Conservation (phyloP, 2,797 vertebrate species). For the Staurois parvus region DNA sequence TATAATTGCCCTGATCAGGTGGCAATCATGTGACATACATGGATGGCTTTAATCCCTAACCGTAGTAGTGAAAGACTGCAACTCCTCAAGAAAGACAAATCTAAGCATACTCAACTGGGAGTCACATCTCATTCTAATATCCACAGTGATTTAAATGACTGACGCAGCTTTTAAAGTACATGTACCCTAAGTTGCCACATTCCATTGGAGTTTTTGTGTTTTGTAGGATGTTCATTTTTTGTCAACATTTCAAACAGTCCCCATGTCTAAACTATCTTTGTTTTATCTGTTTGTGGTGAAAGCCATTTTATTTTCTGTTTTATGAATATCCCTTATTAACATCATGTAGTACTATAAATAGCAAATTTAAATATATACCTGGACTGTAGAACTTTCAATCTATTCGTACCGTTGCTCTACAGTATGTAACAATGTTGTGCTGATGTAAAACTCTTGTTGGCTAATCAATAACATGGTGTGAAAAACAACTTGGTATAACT, state of each 20-base stretch:
- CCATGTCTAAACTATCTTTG: conserved; percentile 67
- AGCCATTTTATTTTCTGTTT: conserved; percentile 7
- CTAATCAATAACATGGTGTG: too few relatives aligned
- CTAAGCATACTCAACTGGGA: too few relatives aligned
- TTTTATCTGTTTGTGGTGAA: conserved; percentile 68
- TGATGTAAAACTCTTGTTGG: too few relatives aligned
- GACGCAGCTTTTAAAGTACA: conserved; percentile 63
- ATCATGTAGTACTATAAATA: background rate
- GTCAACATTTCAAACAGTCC: conserved; percentile 74
- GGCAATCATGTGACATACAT: too few relatives aligned
- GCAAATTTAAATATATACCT: background rate
- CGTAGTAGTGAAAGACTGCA: too few relatives aligned
- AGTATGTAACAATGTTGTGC: too few relatives aligned
- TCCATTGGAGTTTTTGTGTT: conserved; percentile 68
- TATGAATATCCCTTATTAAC: conserved; percentile 5
- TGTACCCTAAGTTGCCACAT: conserved; percentile 64
- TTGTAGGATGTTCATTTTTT: conserved; percentile 65
- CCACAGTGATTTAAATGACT: conserved; percentile 61
- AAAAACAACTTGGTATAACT: too few relatives aligned
- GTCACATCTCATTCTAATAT: too few relatives aligned
- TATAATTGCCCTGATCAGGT: too few relatives aligned
- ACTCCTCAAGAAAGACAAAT: too few relatives aligned
- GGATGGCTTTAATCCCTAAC: too few relatives aligned
- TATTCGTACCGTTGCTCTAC: background rate
- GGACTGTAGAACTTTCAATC: conserved; percentile 30